Evolutionary conservation across 2,797 vertebrate species (phyloP).

Genomic region (Hydrocynus forskahlii): DNA sequence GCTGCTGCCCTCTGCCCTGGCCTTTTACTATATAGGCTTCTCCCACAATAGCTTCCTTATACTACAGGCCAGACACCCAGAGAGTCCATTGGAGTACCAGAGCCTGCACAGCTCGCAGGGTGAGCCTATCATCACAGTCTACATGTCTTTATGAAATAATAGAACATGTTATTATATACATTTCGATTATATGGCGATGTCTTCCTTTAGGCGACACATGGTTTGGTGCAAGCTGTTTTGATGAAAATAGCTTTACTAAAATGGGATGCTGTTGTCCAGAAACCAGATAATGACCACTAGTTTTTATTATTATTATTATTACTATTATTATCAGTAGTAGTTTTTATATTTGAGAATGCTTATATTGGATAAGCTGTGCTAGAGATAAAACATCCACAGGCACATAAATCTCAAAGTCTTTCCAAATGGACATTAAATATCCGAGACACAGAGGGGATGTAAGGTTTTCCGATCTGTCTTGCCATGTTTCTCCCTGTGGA

Average conservation of each 20-base stretch:
- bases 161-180: not conserved
- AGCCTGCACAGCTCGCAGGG: constrained; percentile 40
- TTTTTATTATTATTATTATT: not conserved
- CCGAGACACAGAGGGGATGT: not conserved
- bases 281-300: not conserved
- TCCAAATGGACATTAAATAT: not conserved
- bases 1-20: constrained; percentile 52
- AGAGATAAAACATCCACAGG: not conserved
- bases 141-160: not conserved
- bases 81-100: constrained; percentile 31
- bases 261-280: not conserved
- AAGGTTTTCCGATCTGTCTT: constrained; percentile 2
- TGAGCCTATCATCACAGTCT: constrained; percentile 16
- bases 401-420: not conserved
- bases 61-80: constrained; percentile 50
- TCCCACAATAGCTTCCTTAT: constrained; percentile 55
- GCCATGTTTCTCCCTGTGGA: not conserved
- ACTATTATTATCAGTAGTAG: not conserved
- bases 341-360: not conserved
- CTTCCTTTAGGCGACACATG: not conserved
- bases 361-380: not conserved
- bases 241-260: not conserved
- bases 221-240: not conserved
- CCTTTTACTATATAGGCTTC: constrained; percentile 50
- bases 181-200: not conserved